Percentiles rank a stretch among this genome's conserved stretches.
Conservation (phyloP, 2,797 vertebrate genomes). For the Eulemur coronatus region DNA sequence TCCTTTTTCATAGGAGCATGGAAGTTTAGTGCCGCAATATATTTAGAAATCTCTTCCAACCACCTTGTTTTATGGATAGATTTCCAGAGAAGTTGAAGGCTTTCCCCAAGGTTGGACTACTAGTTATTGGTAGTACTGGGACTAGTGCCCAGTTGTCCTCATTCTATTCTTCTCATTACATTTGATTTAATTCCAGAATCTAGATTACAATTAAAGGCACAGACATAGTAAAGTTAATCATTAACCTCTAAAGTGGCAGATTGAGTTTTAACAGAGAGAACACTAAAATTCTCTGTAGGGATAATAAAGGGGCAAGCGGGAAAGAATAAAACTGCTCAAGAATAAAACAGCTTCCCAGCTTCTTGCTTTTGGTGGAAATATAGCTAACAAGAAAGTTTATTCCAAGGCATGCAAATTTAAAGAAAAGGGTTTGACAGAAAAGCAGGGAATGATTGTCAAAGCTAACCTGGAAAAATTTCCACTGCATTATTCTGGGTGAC, state of each 20-base stretch:
- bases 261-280: conserved; percentile 70
- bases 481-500: neutral
- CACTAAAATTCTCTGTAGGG: conserved; percentile 12
- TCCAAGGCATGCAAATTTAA: conserved; percentile 15
- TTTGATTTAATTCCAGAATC: conserved; percentile 69
- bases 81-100: conserved; percentile 7
- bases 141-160: conserved; percentile 41
- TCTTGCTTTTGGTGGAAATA: conserved; percentile 42
- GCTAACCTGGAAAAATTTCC: neutral
- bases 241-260: conserved; percentile 72
- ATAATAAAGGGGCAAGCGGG: conserved; percentile 54
- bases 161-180: conserved; percentile 66
- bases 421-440: conserved; percentile 29
- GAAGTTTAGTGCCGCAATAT: conserved; percentile 8
- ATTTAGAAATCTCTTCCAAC: neutral
- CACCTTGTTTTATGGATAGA: neutral
- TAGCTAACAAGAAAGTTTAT: conserved; percentile 38
- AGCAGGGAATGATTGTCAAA: conserved; percentile 14
- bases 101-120: conserved; percentile 45
- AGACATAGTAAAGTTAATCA: conserved; percentile 69
- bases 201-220: conserved; percentile 62
- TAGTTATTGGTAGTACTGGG: conserved; percentile 31
- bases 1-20: neutral
- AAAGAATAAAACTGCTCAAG: conserved; percentile 64
- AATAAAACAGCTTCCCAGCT: conserved; percentile 52